Percentiles rank a stretch among this genome's conserved stretches.
Conservation (phyloP, 2,888 invertebrate genomes). For the Protodeltote pygarga region DNA sequence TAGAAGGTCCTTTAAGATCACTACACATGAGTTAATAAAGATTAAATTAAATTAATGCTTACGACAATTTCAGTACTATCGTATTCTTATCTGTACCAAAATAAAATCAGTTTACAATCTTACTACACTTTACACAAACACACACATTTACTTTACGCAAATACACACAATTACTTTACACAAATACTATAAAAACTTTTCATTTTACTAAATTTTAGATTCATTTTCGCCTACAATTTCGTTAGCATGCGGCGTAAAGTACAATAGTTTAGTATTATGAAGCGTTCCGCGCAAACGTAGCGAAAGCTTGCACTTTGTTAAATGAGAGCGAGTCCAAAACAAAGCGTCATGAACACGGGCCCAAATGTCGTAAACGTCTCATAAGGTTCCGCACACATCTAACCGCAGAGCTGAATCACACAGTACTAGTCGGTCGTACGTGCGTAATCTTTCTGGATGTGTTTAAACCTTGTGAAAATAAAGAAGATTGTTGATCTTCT, state of each 20-base stretch:
- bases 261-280: slow-evolving; percentile 69
- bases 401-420: background rate
- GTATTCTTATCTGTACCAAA: too few relatives aligned
- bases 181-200: slow-evolving; percentile 11
- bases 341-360: slow-evolving; percentile 62
- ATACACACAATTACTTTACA: background rate
- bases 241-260: slow-evolving; percentile 57
- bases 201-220: slow-evolving; percentile 47
- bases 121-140: too few relatives aligned
- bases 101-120: too few relatives aligned
- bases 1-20: too few relatives aligned
- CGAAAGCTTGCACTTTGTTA: slow-evolving; percentile 79
- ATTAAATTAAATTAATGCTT: too few relatives aligned
- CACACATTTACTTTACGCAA: too few relatives aligned
- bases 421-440: slow-evolving; percentile 2
- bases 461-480: too few relatives aligned
- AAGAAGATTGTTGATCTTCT: too few relatives aligned
- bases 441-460: background rate
- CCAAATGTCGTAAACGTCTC: slow-evolving; percentile 69
- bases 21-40: too few relatives aligned
- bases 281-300: slow-evolving; percentile 69
- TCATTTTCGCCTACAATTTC: slow-evolving; percentile 26
- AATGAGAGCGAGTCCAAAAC: slow-evolving; percentile 76
- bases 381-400: slow-evolving; percentile 48
- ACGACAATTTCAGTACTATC: too few relatives aligned